Evolutionary conservation across 1,140 invertebrate species (phyloP).

Genomic region (Trichomalopsis sarcophagae): DNA sequence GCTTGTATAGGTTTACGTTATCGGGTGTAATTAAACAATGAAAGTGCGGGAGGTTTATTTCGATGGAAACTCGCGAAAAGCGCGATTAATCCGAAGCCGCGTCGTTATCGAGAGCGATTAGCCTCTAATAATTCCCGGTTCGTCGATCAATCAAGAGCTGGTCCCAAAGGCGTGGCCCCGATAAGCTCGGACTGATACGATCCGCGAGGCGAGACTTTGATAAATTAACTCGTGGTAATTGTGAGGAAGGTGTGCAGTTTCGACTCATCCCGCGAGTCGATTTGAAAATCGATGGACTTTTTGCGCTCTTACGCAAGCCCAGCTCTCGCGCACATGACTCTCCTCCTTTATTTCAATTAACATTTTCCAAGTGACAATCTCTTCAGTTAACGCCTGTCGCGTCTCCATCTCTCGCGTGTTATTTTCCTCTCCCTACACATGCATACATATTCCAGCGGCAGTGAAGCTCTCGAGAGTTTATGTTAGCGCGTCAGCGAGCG

Average conservation of each 20-base stretch:
- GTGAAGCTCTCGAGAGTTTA: neutral
- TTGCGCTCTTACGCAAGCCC: neutral
- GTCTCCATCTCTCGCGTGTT: neutral
- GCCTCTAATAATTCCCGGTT: neutral
- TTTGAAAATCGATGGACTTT: too few relatives aligned
- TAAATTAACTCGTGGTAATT: conserved; percentile 32
- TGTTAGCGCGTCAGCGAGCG: neutral
- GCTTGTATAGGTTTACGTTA: neutral
- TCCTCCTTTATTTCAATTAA: neutral
- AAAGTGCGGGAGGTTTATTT: neutral
- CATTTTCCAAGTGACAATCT: conserved; percentile 3
- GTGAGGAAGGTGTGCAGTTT: neutral
- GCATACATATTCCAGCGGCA: too few relatives aligned
- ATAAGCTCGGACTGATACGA: neutral
- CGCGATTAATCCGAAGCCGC: neutral
- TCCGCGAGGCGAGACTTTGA: conserved; percentile 23
- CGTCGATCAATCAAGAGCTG: neutral
- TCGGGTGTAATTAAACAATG: neutral
- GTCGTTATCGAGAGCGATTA: neutral
- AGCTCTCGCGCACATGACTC: neutral
- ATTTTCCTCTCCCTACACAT: neutral
- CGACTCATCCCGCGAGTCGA: neutral
- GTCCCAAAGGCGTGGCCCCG: neutral
- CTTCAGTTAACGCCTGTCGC: neutral
- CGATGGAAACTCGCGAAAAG: neutral